Percentiles rank a stretch among this genome's conserved stretches.
phyloP scores from a whole-genome alignment of 1,140 invertebrate genomes.

The Phthorimaea operculella region DNA sequence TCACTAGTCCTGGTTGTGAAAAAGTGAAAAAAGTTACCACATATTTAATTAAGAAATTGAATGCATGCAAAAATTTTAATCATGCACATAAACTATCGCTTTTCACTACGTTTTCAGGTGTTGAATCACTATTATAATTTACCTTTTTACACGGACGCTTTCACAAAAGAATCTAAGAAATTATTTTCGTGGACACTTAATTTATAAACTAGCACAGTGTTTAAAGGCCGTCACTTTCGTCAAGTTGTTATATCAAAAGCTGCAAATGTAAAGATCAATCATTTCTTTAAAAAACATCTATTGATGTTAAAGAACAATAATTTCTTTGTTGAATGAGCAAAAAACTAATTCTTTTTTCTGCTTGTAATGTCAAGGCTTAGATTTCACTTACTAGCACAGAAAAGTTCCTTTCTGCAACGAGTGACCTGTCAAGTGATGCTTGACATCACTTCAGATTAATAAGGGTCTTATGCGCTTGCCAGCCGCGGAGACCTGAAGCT shows the following conservation, averaged over 20 bases:
- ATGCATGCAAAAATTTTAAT: slow-evolving; percentile 29
- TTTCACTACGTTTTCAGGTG: slow-evolving; percentile 28
- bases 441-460: slow-evolving; percentile 55
- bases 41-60: slow-evolving; percentile 13
- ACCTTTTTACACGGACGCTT: slow-evolving; percentile 23
- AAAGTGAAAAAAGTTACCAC: slow-evolving; percentile 19
- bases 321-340: too few relatives aligned
- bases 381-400: background rate
- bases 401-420: slow-evolving; percentile 41
- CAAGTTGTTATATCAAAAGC: too few relatives aligned
- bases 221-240: too few relatives aligned
- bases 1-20: slow-evolving; percentile 18
- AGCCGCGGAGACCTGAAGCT: slow-evolving; percentile 3
- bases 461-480: slow-evolving; percentile 43
- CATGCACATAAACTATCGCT: slow-evolving; percentile 28
- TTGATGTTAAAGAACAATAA: too few relatives aligned
- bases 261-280: too few relatives aligned
- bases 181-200: too few relatives aligned
- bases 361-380: background rate
- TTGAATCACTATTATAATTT: slow-evolving; percentile 30
- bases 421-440: slow-evolving; percentile 48
- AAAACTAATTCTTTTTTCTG: too few relatives aligned
- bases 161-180: slow-evolving; percentile 26
- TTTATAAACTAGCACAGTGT: too few relatives aligned
- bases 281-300: too few relatives aligned